Evolutionary conservation across 2,888 invertebrate species (phyloP).

Genomic region (Acleris emargana): DNA sequence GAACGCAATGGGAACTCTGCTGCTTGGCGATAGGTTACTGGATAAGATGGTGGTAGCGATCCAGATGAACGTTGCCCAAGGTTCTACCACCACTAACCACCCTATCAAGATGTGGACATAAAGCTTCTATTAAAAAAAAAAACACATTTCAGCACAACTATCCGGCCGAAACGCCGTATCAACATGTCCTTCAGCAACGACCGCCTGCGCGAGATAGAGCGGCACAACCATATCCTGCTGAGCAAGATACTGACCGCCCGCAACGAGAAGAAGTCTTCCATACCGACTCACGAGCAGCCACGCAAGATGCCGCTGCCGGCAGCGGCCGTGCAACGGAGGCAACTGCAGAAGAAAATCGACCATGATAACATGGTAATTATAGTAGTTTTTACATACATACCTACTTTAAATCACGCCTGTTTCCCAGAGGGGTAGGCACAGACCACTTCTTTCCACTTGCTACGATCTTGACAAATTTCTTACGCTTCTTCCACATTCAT

Average conservation of each 20-base stretch:
- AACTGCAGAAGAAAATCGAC: conserved; percentile 82
- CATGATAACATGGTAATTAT: conserved; percentile 80
- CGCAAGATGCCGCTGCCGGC: conserved; percentile 57
- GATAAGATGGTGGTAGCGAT: no score
- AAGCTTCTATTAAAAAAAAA: no score
- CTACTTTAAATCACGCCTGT: no score
- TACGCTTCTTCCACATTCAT: no score
- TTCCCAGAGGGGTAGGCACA: no score
- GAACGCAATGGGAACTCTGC: no score
- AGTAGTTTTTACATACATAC: neutral
- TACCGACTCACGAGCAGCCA: conserved; percentile 55
- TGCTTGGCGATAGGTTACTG: no score
- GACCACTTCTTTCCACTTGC: no score
- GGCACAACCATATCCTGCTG: conserved; percentile 84
- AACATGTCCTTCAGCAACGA: conserved; percentile 85
- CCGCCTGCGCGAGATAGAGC: conserved; percentile 84
- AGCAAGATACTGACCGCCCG: conserved; percentile 81
- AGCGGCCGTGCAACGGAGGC: conserved; percentile 80
- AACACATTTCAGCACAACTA: conserved; percentile 58
- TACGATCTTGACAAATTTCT: no score
- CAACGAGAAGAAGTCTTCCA: conserved; percentile 64
- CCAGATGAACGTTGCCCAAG: no score
- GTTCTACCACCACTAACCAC: no score
- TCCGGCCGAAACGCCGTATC: conserved; percentile 59
- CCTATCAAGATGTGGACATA: no score